These are phyloP conservation scores for Muscicapa striata DNA, from an alignment of 2,797 vertebrate genomes.

Conservation along the genomic window DNA sequence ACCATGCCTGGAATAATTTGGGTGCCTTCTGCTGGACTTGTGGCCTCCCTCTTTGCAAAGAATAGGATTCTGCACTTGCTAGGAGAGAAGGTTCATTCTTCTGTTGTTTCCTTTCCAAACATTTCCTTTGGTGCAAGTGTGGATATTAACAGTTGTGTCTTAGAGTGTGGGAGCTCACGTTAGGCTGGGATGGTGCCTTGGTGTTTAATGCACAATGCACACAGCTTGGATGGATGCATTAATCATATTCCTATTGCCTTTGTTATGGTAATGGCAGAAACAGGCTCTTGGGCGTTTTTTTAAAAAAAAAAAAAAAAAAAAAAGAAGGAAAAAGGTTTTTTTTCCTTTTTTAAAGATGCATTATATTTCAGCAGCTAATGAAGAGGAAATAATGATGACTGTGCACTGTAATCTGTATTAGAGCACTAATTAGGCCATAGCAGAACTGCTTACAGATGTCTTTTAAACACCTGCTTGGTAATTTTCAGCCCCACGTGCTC, in stretches of 20 bases:
- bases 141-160: constrained; percentile 6
- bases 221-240: constrained; percentile 46
- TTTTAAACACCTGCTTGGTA: constrained; percentile 75
- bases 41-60: background rate
- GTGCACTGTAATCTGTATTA: constrained; percentile 63
- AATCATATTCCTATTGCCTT: constrained; percentile 48
- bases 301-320: background rate
- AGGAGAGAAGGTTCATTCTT: background rate
- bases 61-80: background rate
- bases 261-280: constrained; percentile 20
- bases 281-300: background rate
- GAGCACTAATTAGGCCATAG: constrained; percentile 69
- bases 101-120: background rate
- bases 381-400: constrained; percentile 76
- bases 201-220: constrained; percentile 51
- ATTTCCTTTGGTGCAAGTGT: background rate
- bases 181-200: background rate
- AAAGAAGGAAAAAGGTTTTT: background rate
- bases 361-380: constrained; percentile 71
- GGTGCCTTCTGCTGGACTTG: background rate
- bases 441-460: constrained; percentile 68
- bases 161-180: background rate
- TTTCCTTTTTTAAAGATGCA: constrained; percentile 16
- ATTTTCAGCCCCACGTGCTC: constrained; percentile 54
- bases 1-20: background rate